Evolutionary conservation across 2,797 vertebrate species (phyloP), one percentile per base, ranked within the genome.

Genomic region (Lateolabrax maculatus): DNA sequence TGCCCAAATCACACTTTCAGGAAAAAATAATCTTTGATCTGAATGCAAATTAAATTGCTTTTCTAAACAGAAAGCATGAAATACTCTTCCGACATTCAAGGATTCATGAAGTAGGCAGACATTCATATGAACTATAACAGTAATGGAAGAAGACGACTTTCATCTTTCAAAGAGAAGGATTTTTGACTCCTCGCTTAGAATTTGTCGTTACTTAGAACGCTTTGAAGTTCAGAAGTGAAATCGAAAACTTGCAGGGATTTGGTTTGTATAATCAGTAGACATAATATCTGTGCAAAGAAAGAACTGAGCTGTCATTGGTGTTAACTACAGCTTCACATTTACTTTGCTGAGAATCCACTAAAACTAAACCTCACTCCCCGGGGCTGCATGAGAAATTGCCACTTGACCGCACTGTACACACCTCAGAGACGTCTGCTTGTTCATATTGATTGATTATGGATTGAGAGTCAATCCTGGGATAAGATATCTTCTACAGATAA

Each of bases 141-240:
- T 81, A 87, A 87, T 84, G 48, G 70, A 87, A 72, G 73, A 63
- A 12, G 58, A 84, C 41, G 64, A 75, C 77, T 87, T 80, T 89
- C 78, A 85, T 87, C 84, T 88, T 90, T 87, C 64, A 89, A 61
- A 85, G 75, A 75, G 73, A 29, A 46, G 37, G 70, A 69, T 80
- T 89, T 81, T 75, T 79, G 83, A 78, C 84, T 80, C 71, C 67
- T 82, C 15, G 27, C 44, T 82, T 9, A n/a, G 75, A 80, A 84
- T 88, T 78, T 65, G 69, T 75, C 7, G 25, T 63, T 66, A 80
- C 73, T 79, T 69, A 58, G 44, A 78, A 53, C 75, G 66, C 89
- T 92, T 87, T 89, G 84, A 91, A 88, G 81, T 87, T 90, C 71
- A 83, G 61, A 84, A 80, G 70, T 84, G 70, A 89, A 91, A 90